Percentiles rank a stretch among this genome's conserved stretches.
Evolutionary conservation across 2,797 vertebrate genomes (phyloP).

Genomic region (Masticophis lateralis): DNA sequence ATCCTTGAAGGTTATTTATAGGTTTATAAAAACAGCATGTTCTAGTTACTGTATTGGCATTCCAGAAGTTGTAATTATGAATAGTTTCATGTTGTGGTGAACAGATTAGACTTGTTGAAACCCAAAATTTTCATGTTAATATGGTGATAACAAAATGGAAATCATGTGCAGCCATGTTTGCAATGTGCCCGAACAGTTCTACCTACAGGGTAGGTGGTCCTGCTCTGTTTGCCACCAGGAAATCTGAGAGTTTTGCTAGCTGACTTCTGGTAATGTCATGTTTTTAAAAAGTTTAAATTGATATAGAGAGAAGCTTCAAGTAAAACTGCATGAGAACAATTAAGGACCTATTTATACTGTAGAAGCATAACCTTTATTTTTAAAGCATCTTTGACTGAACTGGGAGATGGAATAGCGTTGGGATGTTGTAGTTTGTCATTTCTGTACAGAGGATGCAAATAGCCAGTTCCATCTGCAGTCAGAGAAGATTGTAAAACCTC

Average conservation of each 20-base stretch:
- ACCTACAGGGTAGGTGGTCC: conserved; percentile 12
- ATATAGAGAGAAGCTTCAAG: not conserved
- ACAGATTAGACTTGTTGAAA: conserved; percentile 28
- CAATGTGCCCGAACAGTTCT: conserved; percentile 39
- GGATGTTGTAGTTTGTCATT: conserved; percentile 53
- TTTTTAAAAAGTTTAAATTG: conserved; percentile 25
- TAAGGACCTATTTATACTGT: conserved; percentile 32
- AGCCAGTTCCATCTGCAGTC: conserved; percentile 63
- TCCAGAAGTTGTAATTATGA: conserved; percentile 29
- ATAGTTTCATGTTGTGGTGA: conserved; percentile 26
- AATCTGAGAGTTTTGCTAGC: conserved; percentile 7
- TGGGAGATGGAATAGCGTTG: conserved; percentile 49
- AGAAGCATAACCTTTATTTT: conserved; percentile 29
- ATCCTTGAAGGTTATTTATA: conserved; percentile 40
- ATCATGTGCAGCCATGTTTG: conserved; percentile 26
- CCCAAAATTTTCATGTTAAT: conserved; percentile 33
- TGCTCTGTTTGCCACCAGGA: conserved; percentile 43
- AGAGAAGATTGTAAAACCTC: conserved; percentile 62
- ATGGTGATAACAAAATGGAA: conserved; percentile 29
- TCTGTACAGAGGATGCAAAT: conserved; percentile 38
- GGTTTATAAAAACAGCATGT: conserved; percentile 5
- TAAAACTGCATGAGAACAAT: conserved; percentile 16
- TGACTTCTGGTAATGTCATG: conserved; percentile 21
- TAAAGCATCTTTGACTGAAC: conserved; percentile 32
- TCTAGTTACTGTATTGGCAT: conserved; percentile 29